phyloP scores from a whole-genome alignment of 2,888 invertebrate species.

The Eudasyphora cyanicolor region DNA sequence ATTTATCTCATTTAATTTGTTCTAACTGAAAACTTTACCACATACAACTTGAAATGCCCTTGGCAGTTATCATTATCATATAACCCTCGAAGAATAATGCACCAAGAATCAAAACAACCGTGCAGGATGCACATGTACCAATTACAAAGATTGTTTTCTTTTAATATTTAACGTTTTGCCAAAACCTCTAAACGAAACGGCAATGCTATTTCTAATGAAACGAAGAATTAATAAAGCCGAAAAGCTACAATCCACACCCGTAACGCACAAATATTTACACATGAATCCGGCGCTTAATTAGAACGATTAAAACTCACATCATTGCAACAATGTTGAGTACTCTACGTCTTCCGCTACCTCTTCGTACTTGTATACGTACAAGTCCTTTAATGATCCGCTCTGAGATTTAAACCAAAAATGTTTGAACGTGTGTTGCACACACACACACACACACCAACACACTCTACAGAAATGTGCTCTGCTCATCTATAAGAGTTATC shows the following conservation, averaged over 20 bases:
- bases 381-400: constrained; percentile 45
- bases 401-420: constrained; percentile 45
- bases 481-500: constrained; percentile 2
- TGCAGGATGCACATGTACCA: not conserved
- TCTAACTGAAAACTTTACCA: too few species aligned
- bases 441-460: not conserved
- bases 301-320: constrained; percentile 47
- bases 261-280: constrained; percentile 52
- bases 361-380: too few species aligned
- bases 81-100: too few species aligned
- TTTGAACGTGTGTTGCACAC: not conserved
- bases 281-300: constrained; percentile 52
- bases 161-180: not conserved
- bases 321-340: constrained; percentile 33
- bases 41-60: too few species aligned
- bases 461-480: not conserved
- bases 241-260: not conserved
- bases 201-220: not conserved
- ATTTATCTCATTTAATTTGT: too few species aligned
- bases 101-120: too few species aligned
- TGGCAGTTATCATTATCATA: too few species aligned
- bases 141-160: not conserved
- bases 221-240: not conserved
- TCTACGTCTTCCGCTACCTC: too few species aligned
- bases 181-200: not conserved